Conservation (phyloP, 2,113 vertebrate genomes). For the Cepphus grylle region DNA sequence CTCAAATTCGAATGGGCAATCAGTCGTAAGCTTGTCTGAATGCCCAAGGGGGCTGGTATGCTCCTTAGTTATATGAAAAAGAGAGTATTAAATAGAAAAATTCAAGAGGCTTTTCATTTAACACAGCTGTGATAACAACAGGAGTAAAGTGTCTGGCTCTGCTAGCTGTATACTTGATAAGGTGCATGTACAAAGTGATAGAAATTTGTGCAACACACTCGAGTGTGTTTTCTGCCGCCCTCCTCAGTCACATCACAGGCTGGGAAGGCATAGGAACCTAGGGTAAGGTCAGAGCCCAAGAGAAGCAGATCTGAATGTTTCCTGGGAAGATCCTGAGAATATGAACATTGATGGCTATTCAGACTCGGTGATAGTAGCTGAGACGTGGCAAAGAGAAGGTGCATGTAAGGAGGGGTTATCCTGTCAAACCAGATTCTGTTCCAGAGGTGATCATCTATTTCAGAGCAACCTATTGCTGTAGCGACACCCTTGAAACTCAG, state of each 20-base stretch:
- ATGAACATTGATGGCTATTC: no score
- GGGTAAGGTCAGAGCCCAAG: not conserved
- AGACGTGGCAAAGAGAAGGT: not conserved
- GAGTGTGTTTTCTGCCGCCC: not conserved
- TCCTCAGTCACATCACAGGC: not conserved
- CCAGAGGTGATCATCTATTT: not conserved
- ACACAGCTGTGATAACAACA: not conserved
- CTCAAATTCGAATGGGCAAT: not conserved
- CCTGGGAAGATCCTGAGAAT: not conserved
- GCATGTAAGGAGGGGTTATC: not conserved
- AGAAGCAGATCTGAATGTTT: not conserved
- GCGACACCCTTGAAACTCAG: not conserved
- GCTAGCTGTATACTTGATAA: not conserved
- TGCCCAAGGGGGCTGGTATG: not conserved
- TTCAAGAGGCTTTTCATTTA: not conserved
- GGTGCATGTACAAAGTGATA: not conserved
- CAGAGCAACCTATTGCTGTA: not conserved
- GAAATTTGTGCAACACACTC: not conserved
- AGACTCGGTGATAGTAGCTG: rapidly evolving
- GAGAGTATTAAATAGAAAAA: not conserved
- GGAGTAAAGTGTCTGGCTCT: not conserved
- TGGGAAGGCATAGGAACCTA: not conserved
- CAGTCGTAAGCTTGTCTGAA: not conserved
- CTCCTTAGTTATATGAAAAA: not conserved
- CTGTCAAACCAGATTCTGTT: not conserved